Evolutionary conservation across 2,888 invertebrate species (phyloP).

Genomic region (Odontocolon sp.): DNA sequence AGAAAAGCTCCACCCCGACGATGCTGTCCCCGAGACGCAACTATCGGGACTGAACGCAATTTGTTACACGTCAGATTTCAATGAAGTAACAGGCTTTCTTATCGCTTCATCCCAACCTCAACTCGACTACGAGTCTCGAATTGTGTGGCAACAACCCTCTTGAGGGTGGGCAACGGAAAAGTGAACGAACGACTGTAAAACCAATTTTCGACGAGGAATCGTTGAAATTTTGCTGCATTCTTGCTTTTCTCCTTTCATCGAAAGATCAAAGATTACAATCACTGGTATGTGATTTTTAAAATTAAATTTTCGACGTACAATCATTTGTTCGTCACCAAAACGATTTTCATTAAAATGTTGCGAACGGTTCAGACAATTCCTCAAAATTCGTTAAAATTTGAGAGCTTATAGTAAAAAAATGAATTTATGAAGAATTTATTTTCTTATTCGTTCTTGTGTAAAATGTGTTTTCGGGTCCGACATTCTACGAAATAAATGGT

Average conservation of each 20-base stretch:
- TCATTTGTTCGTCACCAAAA: neutral
- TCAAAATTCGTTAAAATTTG: too few species aligned
- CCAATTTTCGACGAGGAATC: constrained; percentile 26
- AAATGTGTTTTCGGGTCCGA: too few species aligned
- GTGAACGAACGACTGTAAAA: constrained; percentile 42
- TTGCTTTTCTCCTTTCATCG: neutral
- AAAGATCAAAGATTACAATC: constrained; percentile 17
- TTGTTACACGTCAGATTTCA: constrained; percentile 71
- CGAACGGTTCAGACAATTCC: too few species aligned
- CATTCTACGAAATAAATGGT: too few species aligned
- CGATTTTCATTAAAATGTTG: neutral
- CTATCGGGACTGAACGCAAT: constrained; percentile 63
- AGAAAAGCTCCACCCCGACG: constrained; percentile 28
- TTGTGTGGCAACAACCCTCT: constrained; percentile 37
- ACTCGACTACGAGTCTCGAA: constrained; percentile 8
- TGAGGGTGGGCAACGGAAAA: constrained; percentile 9
- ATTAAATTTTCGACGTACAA: neutral
- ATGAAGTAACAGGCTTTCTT: constrained; percentile 68
- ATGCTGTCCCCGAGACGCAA: constrained; percentile 42
- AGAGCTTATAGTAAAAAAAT: too few species aligned
- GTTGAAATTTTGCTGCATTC: constrained; percentile 2
- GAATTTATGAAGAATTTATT: too few species aligned
- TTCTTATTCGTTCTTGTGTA: too few species aligned
- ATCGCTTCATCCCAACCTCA: constrained; percentile 59
- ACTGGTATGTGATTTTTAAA: neutral